Evolutionary conservation across 2,888 invertebrate species (phyloP).

Genomic region (Elegia similella): DNA sequence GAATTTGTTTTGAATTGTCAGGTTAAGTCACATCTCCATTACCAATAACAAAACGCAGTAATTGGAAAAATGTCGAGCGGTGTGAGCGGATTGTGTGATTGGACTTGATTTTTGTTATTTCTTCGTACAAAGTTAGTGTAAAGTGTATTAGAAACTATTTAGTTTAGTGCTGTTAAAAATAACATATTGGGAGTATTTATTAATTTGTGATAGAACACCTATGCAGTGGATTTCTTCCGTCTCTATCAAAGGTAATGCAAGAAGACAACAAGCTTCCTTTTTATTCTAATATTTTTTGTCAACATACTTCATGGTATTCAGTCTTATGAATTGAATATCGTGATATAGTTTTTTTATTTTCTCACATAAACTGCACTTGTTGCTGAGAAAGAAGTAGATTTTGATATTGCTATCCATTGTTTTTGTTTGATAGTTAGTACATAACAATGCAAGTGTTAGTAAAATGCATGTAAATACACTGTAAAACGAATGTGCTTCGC

Average conservation of each 20-base stretch:
- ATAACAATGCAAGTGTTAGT: not conserved
- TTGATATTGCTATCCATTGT: not conserved
- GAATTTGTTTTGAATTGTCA: too few species aligned
- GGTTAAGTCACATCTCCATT: not conserved
- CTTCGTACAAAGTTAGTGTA: conserved; percentile 1
- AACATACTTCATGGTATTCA: not conserved
- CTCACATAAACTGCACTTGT: too few species aligned
- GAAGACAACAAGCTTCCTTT: not conserved
- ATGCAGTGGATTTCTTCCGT: not conserved
- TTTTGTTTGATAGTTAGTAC: not conserved
- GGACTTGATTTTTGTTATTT: conserved; percentile 9
- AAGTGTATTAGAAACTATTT: not conserved
- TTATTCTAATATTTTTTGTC: not conserved
- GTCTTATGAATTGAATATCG: not conserved
- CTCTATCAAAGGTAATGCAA: not conserved
- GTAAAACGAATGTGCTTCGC: not conserved
- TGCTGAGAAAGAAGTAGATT: not conserved
- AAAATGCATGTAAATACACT: not conserved
- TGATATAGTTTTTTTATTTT: not conserved
- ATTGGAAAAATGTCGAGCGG: conserved; percentile 23
- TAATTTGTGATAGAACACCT: not conserved
- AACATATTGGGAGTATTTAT: not conserved
- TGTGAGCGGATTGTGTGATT: conserved; percentile 13
- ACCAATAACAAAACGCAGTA: conserved; percentile 18
- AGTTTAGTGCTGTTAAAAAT: not conserved